A percentile compares a stretch with the other conserved stretches of the same genome.
Conservation (phyloP, 2,113 vertebrate species). For the Microtus pennsylvanicus region DNA sequence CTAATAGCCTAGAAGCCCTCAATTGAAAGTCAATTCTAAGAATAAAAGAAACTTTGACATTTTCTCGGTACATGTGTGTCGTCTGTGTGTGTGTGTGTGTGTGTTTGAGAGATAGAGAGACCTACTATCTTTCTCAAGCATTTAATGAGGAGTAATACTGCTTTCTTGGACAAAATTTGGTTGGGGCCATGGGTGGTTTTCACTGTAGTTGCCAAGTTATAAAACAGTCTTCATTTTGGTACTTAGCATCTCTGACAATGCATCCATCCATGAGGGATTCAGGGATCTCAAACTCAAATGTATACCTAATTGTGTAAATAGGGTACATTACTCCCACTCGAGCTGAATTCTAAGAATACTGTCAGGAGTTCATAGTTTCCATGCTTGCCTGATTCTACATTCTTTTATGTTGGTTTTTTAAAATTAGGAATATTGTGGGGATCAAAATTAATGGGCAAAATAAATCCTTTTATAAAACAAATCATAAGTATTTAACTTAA, state of each 20-base stretch:
- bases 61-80: neutral
- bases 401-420: neutral
- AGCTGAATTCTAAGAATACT: neutral
- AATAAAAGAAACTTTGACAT: neutral
- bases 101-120: neutral
- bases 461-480: neutral
- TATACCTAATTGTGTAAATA: slow-evolving; percentile 1
- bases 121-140: neutral
- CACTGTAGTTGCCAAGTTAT: neutral
- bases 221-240: neutral
- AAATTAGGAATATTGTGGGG: slow-evolving; percentile 5
- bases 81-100: no score
- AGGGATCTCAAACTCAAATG: neutral
- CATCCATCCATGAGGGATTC: neutral
- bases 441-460: neutral
- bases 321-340: neutral
- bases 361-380: neutral
- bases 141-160: slow-evolving; percentile 10
- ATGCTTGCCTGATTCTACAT: neutral
- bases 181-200: neutral
- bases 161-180: slow-evolving; percentile 6
- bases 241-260: neutral
- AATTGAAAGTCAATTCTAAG: slow-evolving; percentile 23
- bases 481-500: neutral
- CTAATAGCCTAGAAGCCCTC: neutral